A percentile compares a stretch with the other conserved stretches of the same genome.
Conservation (phyloP, 64 coral and sea anemone species). For the Orbicella faveolata region DNA sequence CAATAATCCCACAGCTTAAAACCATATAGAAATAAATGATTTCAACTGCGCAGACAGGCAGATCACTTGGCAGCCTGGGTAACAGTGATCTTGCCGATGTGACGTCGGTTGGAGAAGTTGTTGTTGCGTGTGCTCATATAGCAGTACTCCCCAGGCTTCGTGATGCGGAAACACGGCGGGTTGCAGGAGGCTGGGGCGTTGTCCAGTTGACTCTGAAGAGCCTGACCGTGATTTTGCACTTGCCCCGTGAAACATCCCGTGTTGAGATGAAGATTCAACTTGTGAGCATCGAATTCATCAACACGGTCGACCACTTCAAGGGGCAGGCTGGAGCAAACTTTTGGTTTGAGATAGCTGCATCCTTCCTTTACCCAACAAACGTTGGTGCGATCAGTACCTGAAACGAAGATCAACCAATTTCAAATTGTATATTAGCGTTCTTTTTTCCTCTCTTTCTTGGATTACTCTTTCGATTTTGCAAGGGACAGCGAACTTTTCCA, state of each 20-base stretch:
- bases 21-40: background rate
- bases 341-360: background rate
- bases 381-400: conserved; percentile 55
- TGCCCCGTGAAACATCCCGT: conserved; percentile 11
- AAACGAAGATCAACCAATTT: background rate
- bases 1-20: no score
- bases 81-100: conserved; percentile 41
- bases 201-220: conserved; percentile 1
- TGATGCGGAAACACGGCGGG: conserved; percentile 50
- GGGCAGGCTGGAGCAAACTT: conserved; percentile 14
- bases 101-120: conserved; percentile 45
- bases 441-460: background rate
- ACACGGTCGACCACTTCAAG: conserved; percentile 48
- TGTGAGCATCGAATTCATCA: conserved; percentile 23
- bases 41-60: background rate
- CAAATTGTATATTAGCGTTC: background rate
- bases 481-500: no score
- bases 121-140: conserved; percentile 39
- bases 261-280: conserved; percentile 46
- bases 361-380: conserved; percentile 57
- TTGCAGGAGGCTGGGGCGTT: conserved; percentile 54
- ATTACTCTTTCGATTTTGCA: background rate
- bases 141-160: conserved; percentile 18
- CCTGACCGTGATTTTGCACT: background rate
- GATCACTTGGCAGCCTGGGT: background rate